A percentile compares a stretch with the other conserved stretches of the same genome.
These are phyloP conservation scores for Caenorhabditis angaria DNA, from an alignment of 2,888 invertebrate species.

Conservation along the genomic window DNA sequence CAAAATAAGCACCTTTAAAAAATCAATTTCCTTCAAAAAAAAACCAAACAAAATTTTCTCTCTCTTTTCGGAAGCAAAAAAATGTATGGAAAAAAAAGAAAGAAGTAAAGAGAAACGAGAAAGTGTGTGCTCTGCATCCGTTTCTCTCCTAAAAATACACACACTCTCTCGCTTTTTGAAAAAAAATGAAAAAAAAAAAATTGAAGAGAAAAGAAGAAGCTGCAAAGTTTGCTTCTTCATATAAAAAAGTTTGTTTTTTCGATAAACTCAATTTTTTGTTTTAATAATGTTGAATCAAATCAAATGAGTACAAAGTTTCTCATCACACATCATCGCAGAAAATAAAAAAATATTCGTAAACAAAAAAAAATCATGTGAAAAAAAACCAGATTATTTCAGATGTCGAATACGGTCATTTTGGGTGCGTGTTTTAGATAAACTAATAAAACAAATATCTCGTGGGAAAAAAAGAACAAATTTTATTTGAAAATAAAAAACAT, in stretches of 20 bases:
- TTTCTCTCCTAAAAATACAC: not conserved
- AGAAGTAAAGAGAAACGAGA: constrained; percentile 1
- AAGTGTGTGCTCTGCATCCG: not conserved
- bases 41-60: not conserved
- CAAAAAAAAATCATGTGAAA: not conserved
- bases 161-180: not conserved
- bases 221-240: not conserved
- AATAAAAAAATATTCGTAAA: too few relatives aligned
- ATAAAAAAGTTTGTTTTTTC: too few relatives aligned
- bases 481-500: not conserved
- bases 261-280: too few relatives aligned
- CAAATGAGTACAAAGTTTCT: not conserved
- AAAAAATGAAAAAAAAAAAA: not conserved
- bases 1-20: too few relatives aligned
- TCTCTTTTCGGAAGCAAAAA: not conserved
- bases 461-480: not conserved
- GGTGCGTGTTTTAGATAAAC: not conserved
- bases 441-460: not conserved
- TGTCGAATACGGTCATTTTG: not conserved
- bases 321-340: not conserved
- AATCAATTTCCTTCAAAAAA: not conserved
- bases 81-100: constrained; percentile 4
- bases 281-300: too few relatives aligned
- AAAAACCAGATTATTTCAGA: constrained; percentile 4
- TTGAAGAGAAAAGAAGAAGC: not conserved